Conservation (phyloP, 2,888 invertebrate species). For the Melanotus villosus region DNA sequence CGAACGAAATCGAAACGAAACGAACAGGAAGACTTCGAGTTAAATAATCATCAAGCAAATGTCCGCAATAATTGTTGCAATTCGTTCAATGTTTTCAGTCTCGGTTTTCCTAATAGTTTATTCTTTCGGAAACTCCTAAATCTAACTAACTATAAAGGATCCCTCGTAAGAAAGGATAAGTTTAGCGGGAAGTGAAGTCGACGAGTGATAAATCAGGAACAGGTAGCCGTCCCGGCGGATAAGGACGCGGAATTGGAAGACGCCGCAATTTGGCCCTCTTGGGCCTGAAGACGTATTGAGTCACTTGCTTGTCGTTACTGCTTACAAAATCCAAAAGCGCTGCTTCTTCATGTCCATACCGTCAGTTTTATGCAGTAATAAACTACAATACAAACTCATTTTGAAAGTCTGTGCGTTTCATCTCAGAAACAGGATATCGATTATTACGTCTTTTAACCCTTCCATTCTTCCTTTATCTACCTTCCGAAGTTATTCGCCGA, state of each 20-base stretch:
- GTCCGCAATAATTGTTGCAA: slow-evolving; percentile 47
- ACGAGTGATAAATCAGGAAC: slow-evolving; percentile 69
- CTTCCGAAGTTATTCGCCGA: no score
- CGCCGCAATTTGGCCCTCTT: slow-evolving; percentile 62
- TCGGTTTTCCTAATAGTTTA: slow-evolving; percentile 63
- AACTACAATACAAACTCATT: no score
- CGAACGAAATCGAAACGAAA: not conserved
- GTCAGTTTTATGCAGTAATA: not conserved
- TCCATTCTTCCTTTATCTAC: no score
- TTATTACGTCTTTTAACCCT: no score
- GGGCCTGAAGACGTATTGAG: slow-evolving; percentile 65
- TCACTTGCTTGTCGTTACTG: slow-evolving; percentile 52
- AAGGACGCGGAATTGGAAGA: slow-evolving; percentile 64
- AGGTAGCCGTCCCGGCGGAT: slow-evolving; percentile 67
- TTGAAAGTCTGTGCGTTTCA: no score
- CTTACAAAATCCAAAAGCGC: slow-evolving; percentile 26
- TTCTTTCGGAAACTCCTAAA: slow-evolving; percentile 64
- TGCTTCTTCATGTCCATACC: not conserved
- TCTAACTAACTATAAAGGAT: slow-evolving; percentile 68
- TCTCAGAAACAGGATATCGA: no score
- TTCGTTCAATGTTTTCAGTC: slow-evolving; percentile 47
- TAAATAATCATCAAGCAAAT: slow-evolving; percentile 19
- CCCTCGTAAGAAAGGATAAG: slow-evolving; percentile 66
- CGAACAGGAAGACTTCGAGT: not conserved
- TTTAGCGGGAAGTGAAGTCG: slow-evolving; percentile 66